Conservation (phyloP, 2,113 vertebrate species). For the Gymnorhina tibicen region DNA sequence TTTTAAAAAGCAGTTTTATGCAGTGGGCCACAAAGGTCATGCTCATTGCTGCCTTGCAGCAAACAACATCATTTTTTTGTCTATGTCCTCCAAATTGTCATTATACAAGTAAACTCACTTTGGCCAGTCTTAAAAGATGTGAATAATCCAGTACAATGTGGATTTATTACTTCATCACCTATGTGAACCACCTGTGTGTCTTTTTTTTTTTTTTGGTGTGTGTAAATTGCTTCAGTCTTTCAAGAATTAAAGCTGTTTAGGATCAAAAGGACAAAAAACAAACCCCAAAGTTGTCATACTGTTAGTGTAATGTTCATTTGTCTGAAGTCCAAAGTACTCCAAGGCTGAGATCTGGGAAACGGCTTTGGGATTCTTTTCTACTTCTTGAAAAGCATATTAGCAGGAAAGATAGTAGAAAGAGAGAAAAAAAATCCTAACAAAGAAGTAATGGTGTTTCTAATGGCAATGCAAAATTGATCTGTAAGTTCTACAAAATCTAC, state of each 20-base stretch:
- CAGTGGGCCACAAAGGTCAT: background rate
- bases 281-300: background rate
- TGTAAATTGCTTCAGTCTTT: background rate
- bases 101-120: background rate
- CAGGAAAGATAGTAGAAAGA: background rate
- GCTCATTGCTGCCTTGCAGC: background rate
- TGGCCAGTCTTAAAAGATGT: background rate
- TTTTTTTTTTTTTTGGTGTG: background rate
- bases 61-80: background rate
- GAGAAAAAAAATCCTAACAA: background rate
- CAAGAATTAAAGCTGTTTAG: background rate
- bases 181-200: fast-evolving
- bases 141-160: background rate
- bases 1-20: background rate
- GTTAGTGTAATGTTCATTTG: background rate
- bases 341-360: background rate
- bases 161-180: background rate
- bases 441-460: background rate
- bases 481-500: background rate
- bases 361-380: background rate
- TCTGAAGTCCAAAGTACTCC: background rate
- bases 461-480: background rate
- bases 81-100: background rate
- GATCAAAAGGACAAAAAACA: background rate
- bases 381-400: background rate